These are phyloP conservation scores for Apotomis betuletana DNA, from an alignment of 2,888 invertebrate species.

Conservation along the genomic window DNA sequence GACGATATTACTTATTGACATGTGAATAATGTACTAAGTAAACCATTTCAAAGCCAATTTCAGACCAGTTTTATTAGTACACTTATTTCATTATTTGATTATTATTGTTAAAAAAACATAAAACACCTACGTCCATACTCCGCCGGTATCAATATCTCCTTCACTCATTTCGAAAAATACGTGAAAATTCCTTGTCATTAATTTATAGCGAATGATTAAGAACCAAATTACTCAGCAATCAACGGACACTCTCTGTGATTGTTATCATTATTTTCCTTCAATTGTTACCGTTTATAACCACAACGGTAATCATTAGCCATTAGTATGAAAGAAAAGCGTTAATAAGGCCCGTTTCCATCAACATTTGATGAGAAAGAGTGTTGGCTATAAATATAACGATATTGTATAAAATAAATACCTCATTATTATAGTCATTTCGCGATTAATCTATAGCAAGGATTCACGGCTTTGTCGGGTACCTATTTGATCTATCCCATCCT, in stretches of 20 bases:
- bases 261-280: slow-evolving; percentile 27
- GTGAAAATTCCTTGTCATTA: not conserved
- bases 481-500: not conserved
- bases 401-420: not conserved
- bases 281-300: slow-evolving; percentile 21
- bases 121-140: no score
- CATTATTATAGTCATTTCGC: slow-evolving; percentile 1
- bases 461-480: not conserved
- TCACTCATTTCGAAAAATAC: not conserved
- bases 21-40: no score
- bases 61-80: no score
- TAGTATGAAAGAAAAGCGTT: slow-evolving; percentile 25
- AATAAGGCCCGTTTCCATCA: slow-evolving; percentile 10
- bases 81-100: no score
- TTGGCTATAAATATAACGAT: slow-evolving; percentile 6
- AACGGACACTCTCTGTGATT: slow-evolving; percentile 13
- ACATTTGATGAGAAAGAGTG: slow-evolving; percentile 20
- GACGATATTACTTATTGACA: no score
- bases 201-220: slow-evolving; percentile 5
- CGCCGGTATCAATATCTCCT: no score
- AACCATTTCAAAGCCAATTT: no score
- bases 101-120: no score
- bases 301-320: slow-evolving; percentile 25
- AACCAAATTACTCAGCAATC: slow-evolving; percentile 8
- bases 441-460: not conserved